phyloP scores from a whole-genome alignment of 2,888 invertebrate genomes.

The Noctua janthe region DNA sequence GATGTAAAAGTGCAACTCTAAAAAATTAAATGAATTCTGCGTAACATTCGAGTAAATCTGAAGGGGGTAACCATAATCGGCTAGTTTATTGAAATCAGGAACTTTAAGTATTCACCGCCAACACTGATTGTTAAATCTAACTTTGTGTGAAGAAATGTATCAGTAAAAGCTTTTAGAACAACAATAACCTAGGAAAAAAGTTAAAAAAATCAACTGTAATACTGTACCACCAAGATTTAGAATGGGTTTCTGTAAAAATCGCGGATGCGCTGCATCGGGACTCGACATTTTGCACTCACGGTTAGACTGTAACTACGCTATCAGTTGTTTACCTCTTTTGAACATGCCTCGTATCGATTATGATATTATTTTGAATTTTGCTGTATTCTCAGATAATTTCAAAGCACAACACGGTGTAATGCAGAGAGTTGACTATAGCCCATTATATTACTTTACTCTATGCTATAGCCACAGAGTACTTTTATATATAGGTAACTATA shows the following conservation, averaged over 20 bases:
- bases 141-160: background rate
- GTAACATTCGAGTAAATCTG: background rate
- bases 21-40: background rate
- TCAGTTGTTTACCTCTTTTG: conserved; percentile 79
- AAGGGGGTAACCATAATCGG: background rate
- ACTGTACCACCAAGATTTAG: conserved; percentile 80
- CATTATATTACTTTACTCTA: too few species aligned
- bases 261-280: conserved; percentile 83
- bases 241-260: conserved; percentile 78
- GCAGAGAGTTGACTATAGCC: background rate
- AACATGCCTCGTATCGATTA: conserved; percentile 71
- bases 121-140: background rate
- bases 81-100: background rate
- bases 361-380: conserved; percentile 11
- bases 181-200: background rate
- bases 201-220: conserved; percentile 62
- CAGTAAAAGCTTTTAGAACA: conserved; percentile 20
- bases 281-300: conserved; percentile 70
- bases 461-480: too few species aligned
- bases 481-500: too few species aligned
- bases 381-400: background rate
- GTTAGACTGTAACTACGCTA: conserved; percentile 53
- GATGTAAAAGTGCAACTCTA: background rate
- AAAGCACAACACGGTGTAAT: background rate
- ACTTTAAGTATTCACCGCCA: background rate